Evolutionary conservation across 2,113 vertebrate species (phyloP).

Genomic region (Saccopteryx bilineata): DNA sequence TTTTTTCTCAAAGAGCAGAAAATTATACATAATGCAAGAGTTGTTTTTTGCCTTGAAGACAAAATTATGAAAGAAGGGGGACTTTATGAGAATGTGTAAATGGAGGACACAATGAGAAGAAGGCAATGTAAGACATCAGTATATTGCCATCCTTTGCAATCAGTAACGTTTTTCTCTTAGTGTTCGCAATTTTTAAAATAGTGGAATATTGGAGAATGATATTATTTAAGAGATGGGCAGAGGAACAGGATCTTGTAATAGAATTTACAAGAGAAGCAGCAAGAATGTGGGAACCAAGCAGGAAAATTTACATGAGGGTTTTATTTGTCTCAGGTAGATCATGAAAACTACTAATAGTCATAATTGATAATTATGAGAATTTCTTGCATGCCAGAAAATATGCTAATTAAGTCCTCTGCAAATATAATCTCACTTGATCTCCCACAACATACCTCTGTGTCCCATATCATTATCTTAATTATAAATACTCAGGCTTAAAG

Average conservation of each 20-base stretch:
- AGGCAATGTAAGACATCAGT: not conserved
- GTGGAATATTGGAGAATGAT: not conserved
- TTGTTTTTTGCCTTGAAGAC: conserved; percentile 23
- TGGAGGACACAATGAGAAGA: not conserved
- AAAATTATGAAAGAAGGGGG: conserved; percentile 6
- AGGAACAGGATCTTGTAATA: not conserved
- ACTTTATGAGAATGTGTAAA: conserved; percentile 48
- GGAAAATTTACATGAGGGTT: not conserved
- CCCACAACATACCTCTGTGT: not conserved
- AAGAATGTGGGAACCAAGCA: not conserved
- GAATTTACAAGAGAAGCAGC: not conserved
- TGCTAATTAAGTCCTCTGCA: conserved; percentile 20
- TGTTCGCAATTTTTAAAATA: conserved; percentile 38
- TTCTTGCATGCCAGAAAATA: not conserved
- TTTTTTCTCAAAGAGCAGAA: conserved; percentile 1
- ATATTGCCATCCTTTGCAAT: not conserved
- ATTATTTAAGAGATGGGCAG: not conserved
- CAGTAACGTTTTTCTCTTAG: not conserved
- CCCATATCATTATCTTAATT: not conserved
- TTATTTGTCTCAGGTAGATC: not conserved
- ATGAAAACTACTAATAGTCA: not conserved
- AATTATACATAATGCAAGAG: conserved; percentile 44
- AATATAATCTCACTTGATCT: not conserved
- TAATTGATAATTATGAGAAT: not conserved
- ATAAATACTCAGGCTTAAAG: not conserved